A percentile compares a stretch with the other conserved stretches of the same genome.
Evolutionary conservation across 2,113 vertebrate species (phyloP).

Genomic region (Coracopsis vasa): DNA sequence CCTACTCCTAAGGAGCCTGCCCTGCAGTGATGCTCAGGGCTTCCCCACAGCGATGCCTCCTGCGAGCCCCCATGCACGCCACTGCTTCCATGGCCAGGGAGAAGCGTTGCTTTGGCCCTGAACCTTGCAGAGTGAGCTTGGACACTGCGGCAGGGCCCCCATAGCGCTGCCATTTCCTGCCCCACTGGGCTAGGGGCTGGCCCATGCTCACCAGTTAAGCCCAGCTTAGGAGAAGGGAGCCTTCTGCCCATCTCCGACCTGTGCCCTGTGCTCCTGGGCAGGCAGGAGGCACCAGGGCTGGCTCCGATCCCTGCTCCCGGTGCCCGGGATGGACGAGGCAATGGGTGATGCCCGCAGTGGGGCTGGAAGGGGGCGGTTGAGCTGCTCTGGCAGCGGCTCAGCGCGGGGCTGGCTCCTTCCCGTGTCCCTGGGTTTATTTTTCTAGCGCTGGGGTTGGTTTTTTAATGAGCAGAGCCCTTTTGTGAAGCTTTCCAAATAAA

Average conservation of each 20-base stretch:
- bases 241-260: not conserved
- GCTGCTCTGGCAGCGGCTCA: not conserved
- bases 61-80: not conserved
- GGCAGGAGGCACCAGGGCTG: not conserved
- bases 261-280: not conserved
- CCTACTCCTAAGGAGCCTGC: not conserved
- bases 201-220: not conserved
- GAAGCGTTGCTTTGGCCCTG: not conserved
- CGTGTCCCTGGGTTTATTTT: conserved; percentile 29
- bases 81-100: accelerated
- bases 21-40: accelerated
- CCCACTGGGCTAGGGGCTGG: not conserved
- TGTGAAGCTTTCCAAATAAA: conserved; percentile 73
- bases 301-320: accelerated
- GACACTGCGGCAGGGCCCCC: not conserved
- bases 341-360: accelerated
- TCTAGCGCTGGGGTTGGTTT: conserved; percentile 41
- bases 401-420: not conserved
- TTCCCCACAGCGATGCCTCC: not conserved
- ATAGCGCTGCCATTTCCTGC: accelerated
- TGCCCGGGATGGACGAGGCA: accelerated
- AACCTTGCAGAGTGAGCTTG: not conserved
- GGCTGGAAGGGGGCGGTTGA: not conserved
- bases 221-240: not conserved
- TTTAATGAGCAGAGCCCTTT: conserved; percentile 49